Conservation (phyloP, 1,140 invertebrate genomes). For the Triops longicaudatus region DNA sequence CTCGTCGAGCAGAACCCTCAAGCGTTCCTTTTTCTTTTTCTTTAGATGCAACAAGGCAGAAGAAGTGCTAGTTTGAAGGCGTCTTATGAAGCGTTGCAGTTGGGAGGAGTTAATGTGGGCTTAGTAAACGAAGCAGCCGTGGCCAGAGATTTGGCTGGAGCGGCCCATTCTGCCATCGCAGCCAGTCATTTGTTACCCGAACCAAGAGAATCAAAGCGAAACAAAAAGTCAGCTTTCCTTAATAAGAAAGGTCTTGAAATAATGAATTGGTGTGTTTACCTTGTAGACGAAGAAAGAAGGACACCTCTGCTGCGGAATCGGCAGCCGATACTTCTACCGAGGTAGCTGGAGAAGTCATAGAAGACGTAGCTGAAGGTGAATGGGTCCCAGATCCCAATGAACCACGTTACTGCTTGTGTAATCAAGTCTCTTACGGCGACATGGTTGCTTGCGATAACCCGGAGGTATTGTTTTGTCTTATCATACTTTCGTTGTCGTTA, state of each 20-base stretch:
- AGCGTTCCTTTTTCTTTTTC: slow-evolving; percentile 21
- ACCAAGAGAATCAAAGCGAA: background rate
- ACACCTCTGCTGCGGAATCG: slow-evolving; percentile 18
- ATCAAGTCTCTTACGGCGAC: slow-evolving; percentile 95
- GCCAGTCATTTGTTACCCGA: slow-evolving; percentile 19
- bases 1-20: background rate
- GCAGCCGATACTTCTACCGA: slow-evolving; percentile 36
- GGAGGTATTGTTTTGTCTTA: slow-evolving; percentile 55
- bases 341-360: slow-evolving; percentile 37
- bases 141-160: background rate
- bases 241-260: background rate
- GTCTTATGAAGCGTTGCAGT: slow-evolving; percentile 73
- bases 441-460: slow-evolving; percentile 99
- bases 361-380: slow-evolving; percentile 46
- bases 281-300: background rate
- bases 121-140: background rate
- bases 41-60: slow-evolving; percentile 81
- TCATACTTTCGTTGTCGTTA: slow-evolving; percentile 16
- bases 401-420: slow-evolving; percentile 93
- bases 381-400: slow-evolving; percentile 87
- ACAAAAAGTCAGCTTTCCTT: slow-evolving; percentile 12
- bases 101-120: background rate
- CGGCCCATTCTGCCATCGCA: background rate
- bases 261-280: background rate
- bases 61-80: slow-evolving; percentile 89